Base-by-base conservation (phyloP, 2,888 invertebrate species). In the Cheilosia urbana region DNA sequence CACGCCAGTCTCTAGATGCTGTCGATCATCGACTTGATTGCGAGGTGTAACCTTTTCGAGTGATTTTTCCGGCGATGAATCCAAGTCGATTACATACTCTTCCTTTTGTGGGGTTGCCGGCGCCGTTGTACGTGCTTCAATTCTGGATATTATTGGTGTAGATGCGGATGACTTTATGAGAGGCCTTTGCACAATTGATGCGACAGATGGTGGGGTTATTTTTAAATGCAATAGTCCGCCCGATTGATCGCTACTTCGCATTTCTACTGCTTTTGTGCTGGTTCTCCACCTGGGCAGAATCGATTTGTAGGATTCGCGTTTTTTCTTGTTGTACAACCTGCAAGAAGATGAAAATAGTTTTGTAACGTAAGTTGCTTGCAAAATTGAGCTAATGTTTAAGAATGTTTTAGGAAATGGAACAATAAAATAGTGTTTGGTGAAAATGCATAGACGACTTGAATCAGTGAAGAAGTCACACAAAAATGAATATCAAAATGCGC, bases 211-310 rank as follows among this genome's bases (percentile, higher is more conserved):
- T 37, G 58, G 66, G 9, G 81, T n/a, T 13, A 85, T 81, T 85
- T 85, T 85, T 45, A 85, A 77, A 51, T 81, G 81, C 37, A 85
- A 77, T 4, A 81, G 27, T 45, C 85, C 81, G 77, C 85, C 81
- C 1, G 76, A 77, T 53, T 85, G 81, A 45, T 72, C 72, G 51
- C 76, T 72, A 37, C 76, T 72, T 47, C 85, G 85, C 81, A 85
- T 76, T 72, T 80, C 77, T 47, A 30, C 76, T 55, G 69, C 57
- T n/a, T 55, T 21, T n/a, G 45, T 62, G 40, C 47, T 51, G 7
- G 81, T 34, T 57, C 47, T 62, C 19, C 21, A 19, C 42, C 62
- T 55, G 49, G 81, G 81, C 13, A 85, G 24, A 30, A 85, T 77
- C 3, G 30, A 47, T 81, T 85, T 85, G 55, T 85, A 85, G 19